Percentiles rank a stretch among this genome's conserved stretches.
phyloP scores from a whole-genome alignment of 2,888 invertebrate species.

The Vannuccia rotundouncinata region DNA sequence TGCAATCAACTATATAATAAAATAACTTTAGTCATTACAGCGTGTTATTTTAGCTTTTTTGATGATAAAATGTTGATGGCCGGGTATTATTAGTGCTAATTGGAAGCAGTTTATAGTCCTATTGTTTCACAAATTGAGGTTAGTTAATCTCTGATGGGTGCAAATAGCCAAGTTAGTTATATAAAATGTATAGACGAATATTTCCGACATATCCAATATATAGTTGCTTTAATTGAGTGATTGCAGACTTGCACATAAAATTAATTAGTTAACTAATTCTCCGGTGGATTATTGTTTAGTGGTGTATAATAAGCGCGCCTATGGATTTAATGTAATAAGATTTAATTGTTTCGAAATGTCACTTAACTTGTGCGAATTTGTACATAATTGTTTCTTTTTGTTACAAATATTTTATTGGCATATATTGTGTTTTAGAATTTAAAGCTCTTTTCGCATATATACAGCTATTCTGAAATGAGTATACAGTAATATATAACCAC shows the following conservation, averaged over 20 bases:
- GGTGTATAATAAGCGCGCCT: not conserved
- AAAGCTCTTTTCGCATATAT: too few species aligned
- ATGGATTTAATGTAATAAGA: too few species aligned
- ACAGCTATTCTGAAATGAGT: too few species aligned
- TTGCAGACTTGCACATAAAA: not conserved
- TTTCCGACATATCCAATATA: not conserved
- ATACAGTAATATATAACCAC: too few species aligned
- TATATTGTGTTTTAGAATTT: too few species aligned
- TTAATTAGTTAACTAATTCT: not conserved
- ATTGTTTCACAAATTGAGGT: not conserved
- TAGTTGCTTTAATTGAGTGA: not conserved
- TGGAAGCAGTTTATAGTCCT: not conserved
- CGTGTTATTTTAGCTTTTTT: too few species aligned
- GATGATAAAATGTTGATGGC: too few species aligned
- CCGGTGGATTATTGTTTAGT: not conserved
- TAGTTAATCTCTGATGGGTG: not conserved
- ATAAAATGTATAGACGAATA: too few species aligned
- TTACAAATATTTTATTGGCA: too few species aligned
- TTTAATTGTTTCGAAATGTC: conserved; percentile 4
- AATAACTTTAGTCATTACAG: too few species aligned
- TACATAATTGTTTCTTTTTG: conserved; percentile 3
- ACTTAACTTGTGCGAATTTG: not conserved
- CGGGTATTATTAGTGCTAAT: too few species aligned
- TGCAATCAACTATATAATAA: too few species aligned
- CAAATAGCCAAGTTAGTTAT: not conserved